phyloP scores from a whole-genome alignment of 2,888 invertebrate genomes.

The Eurytoma adleriae region DNA sequence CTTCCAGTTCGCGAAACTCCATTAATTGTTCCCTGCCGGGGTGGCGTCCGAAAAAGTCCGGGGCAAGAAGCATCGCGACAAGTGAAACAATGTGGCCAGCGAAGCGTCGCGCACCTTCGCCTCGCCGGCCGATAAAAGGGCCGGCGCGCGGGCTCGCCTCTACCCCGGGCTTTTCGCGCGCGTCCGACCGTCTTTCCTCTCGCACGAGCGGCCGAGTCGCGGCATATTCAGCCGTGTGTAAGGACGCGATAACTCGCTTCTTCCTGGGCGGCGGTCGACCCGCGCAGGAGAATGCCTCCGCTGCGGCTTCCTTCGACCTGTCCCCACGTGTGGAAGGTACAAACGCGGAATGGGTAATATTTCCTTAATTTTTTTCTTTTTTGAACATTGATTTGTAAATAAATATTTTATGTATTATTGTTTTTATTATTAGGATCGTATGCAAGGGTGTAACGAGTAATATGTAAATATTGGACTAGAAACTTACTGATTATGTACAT shows the following conservation, averaged over 20 bases:
- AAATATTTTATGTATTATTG: not conserved
- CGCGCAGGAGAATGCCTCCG: too few species aligned
- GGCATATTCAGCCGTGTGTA: slow-evolving; percentile 24
- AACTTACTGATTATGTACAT: not conserved
- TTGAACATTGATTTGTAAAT: not conserved
- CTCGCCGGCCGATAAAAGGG: not conserved
- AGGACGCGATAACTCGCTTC: slow-evolving; percentile 38
- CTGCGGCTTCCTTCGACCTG: too few species aligned
- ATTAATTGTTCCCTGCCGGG: slow-evolving; percentile 1
- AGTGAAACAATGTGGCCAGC: slow-evolving; percentile 16
- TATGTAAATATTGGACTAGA: not conserved
- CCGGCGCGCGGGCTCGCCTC: not conserved
- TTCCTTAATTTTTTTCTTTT: too few species aligned
- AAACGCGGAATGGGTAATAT: too few species aligned
- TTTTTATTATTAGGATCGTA: too few species aligned
- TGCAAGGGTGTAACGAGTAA: too few species aligned
- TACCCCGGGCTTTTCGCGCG: not conserved
- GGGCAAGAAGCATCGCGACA: not conserved
- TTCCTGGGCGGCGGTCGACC: not conserved
- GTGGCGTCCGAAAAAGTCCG: not conserved
- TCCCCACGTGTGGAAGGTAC: too few species aligned
- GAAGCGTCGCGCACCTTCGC: not conserved
- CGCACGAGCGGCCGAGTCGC: not conserved
- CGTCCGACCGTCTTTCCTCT: not conserved
- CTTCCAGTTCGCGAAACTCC: not conserved